These are phyloP conservation scores for Siniperca knerii DNA, from an alignment of 2,113 vertebrate genomes.

Conservation along the genomic window DNA sequence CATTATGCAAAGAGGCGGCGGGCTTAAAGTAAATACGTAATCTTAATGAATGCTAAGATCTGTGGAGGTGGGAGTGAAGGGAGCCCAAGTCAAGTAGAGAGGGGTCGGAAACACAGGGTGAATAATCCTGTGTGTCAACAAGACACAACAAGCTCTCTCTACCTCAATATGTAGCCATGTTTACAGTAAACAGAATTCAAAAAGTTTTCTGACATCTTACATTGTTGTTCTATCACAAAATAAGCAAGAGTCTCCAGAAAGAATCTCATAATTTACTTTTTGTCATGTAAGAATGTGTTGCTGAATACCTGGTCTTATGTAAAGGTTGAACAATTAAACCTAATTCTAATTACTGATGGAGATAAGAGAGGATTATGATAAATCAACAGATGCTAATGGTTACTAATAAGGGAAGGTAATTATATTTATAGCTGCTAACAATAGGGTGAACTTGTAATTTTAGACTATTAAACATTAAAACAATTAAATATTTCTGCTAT, in stretches of 20 bases:
- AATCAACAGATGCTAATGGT: conserved; percentile 40
- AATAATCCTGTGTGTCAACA: conserved; percentile 85
- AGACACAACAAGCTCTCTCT: conserved; percentile 72
- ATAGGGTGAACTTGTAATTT: background rate
- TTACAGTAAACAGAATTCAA: conserved; percentile 74
- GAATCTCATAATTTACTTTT: background rate
- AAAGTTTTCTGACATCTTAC: conserved; percentile 62
- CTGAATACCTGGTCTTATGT: conserved; percentile 12
- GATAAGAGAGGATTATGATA: conserved; percentile 19
- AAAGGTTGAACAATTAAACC: conserved; percentile 15
- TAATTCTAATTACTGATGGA: conserved; percentile 13
- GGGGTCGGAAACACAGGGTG: conserved; percentile 81
- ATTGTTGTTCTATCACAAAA: conserved; percentile 60
- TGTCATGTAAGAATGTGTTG: background rate
- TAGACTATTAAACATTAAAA: conserved; percentile 1
- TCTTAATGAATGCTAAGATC: conserved; percentile 83
- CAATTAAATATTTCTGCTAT: background rate
- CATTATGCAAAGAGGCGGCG: conserved; percentile 81
- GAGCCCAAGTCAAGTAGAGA: conserved; percentile 81
- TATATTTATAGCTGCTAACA: background rate
- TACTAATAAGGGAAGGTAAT: conserved; percentile 10
- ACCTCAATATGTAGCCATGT: conserved; percentile 67
- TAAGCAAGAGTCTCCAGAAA: background rate
- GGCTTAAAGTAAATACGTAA: conserved; percentile 83
- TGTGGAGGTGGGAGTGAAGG: conserved; percentile 75